Conservation (phyloP, 2,888 invertebrate species). For the Branchellion lobata region DNA sequence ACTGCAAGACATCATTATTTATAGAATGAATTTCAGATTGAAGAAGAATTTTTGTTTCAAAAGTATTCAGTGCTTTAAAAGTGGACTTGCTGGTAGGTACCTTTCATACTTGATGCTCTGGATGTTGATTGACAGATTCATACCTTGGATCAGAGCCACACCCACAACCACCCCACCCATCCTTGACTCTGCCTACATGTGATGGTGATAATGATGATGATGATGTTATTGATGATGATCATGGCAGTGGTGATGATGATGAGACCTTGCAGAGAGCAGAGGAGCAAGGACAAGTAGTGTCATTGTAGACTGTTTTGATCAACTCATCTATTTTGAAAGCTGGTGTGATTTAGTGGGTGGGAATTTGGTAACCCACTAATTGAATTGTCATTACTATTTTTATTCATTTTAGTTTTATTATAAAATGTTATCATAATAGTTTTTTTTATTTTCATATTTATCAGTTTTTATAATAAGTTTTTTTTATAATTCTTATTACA, state of each 20-base stretch:
- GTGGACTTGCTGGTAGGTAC: too few species aligned
- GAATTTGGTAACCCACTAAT: not conserved
- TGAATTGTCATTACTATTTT: not conserved
- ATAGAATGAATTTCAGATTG: too few species aligned
- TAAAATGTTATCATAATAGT: not conserved
- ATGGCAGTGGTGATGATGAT: not conserved
- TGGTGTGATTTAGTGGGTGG: not conserved
- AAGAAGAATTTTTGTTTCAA: too few species aligned
- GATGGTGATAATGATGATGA: too few species aligned
- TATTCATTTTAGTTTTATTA: not conserved
- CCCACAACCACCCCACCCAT: constrained; percentile 35
- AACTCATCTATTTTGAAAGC: constrained; percentile 42
- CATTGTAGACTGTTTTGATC: constrained; percentile 33
- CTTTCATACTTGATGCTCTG: constrained; percentile 19
- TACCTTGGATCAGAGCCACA: constrained; percentile 30
- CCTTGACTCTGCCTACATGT: not conserved
- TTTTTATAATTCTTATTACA: too few species aligned
- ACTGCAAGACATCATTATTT: not conserved
- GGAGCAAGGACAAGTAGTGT: constrained; percentile 37
- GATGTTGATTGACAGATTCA: constrained; percentile 32
- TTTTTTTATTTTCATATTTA: not conserved
- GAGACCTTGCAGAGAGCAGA: not conserved
- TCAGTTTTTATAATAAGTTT: not conserved
- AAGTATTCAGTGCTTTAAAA: too few species aligned
- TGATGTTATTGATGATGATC: not conserved